Evolutionary conservation across 2,888 invertebrate species (phyloP), one percentile per base, ranked within the genome.

Genomic region (Cosmopolites sordidus): DNA sequence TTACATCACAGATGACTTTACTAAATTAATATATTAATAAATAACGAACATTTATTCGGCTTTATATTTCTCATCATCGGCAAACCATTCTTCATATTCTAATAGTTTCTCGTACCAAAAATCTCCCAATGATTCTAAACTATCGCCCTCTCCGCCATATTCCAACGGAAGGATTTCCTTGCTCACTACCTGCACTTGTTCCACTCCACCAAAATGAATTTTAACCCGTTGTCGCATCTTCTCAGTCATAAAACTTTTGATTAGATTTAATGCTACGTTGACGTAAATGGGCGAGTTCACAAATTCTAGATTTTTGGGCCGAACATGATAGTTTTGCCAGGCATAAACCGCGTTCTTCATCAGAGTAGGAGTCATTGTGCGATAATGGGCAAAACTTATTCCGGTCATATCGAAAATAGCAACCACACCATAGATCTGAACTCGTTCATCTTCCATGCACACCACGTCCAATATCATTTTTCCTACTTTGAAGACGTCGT

Each of bases 281-380:
- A 88, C 79, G 64, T 86, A 79, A 11, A 41, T 17, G 0, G 64
- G 63, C 1, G 85, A 81, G 67, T 87, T 83, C 1, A 87, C 75
- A 64, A 86, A 85, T 62, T 87, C 83, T 54, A 88, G 71, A 3
- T 81, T 77, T 62, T 83, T 82, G 15, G 83, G 81, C 60, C 85
- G 77, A 16, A 83, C 78, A 5, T 87, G 86, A 69, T 87, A 87
- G 53, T 83, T 82, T 72, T 84, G 83, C 84, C 83, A 84, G 16
- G 82, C 77, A 58, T 79, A 78, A 0, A 85, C 83, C 1, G 80
- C 74, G 56, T 78, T 79, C 59, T 79, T 82, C 8, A 85, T 77
- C 0, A 82, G 66, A 18, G 67, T 69, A 0, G 83, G 82, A 16
- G 79, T 78, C 60, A 86, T 64, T 61, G 83, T 81, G 33, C 78